Evolutionary conservation across 1,140 invertebrate species (phyloP).

Genomic region (Cotesia chilonis): DNA sequence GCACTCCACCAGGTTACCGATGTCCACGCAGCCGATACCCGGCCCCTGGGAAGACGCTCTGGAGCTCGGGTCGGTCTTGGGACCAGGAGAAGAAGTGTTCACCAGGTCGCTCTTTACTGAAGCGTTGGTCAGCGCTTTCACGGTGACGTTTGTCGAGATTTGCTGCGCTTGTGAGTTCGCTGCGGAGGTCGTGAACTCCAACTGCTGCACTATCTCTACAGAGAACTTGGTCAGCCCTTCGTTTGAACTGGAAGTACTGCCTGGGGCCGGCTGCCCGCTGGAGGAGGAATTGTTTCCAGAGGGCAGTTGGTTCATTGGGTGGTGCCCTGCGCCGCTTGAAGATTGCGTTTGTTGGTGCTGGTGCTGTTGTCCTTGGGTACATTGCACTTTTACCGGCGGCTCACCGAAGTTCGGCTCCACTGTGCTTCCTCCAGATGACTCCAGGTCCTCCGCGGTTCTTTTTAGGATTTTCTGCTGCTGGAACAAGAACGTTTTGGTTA

Average conservation of each 20-base stretch:
- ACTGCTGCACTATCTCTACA: conserved; percentile 89
- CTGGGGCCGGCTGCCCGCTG: not conserved
- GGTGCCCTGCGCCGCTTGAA: conserved; percentile 49
- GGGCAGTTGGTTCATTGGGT: conserved; percentile 56
- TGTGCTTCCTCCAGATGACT: conserved; percentile 65
- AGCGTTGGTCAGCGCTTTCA: conserved; percentile 85
- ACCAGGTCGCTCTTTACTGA: conserved; percentile 78
- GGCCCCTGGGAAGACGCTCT: conserved; percentile 39
- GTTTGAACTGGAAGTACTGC: conserved; percentile 49
- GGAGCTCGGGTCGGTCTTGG: conserved; percentile 52
- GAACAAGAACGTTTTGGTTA: conserved; percentile 55
- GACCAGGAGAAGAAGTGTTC: conserved; percentile 66
- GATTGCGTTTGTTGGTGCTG: conserved; percentile 51
- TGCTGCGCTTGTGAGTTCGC: conserved; percentile 86
- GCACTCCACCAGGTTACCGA: conserved; percentile 77
- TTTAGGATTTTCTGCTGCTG: conserved; percentile 86
- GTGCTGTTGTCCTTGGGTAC: conserved; percentile 67
- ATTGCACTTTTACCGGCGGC: conserved; percentile 81
- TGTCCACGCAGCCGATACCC: conserved; percentile 61
- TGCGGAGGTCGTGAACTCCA: conserved; percentile 85
- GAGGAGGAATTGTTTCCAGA: conserved; percentile 44
- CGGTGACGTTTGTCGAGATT: conserved; percentile 91
- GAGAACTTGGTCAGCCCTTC: conserved; percentile 83
- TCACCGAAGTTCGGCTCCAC: conserved; percentile 69
- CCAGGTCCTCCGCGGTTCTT: conserved; percentile 77